A percentile compares a stretch with the other conserved stretches of the same genome.
Evolutionary conservation across 2,113 vertebrate species (phyloP).

Genomic region (Salvator merianae): DNA sequence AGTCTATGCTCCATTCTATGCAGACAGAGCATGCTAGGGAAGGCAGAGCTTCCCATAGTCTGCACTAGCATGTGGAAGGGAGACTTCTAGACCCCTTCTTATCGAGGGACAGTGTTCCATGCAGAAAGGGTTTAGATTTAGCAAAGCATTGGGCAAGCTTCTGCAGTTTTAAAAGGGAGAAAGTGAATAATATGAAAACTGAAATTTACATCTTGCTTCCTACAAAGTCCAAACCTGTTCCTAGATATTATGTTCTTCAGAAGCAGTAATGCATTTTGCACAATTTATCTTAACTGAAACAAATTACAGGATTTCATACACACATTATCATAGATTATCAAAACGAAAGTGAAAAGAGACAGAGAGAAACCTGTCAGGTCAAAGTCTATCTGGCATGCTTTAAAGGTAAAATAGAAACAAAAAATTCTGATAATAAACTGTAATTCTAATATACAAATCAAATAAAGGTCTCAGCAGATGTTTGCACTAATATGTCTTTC

Average conservation of each 20-base stretch:
- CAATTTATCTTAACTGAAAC: background rate
- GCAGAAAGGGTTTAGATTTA: background rate
- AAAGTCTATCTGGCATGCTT: background rate
- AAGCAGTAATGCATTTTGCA: background rate
- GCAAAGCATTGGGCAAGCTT: background rate
- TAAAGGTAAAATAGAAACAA: background rate
- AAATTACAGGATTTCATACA: background rate
- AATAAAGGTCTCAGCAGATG: background rate
- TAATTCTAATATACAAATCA: background rate
- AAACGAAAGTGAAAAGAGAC: background rate
- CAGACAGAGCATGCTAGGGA: too few species aligned
- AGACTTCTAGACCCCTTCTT: too few species aligned
- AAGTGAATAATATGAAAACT: background rate
- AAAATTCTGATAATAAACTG: background rate
- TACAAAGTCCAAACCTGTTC: background rate
- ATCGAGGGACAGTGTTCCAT: too few species aligned
- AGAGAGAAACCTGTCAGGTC: background rate
- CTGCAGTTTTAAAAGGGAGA: background rate
- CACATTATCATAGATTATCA: background rate
- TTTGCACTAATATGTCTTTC: background rate
- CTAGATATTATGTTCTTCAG: too few species aligned
- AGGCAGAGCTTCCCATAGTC: too few species aligned
- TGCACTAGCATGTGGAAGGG: too few species aligned
- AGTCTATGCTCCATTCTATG: too few species aligned
- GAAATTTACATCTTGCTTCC: background rate